Conservation (phyloP, 2,888 invertebrate genomes). For the Stegana nigrithorax region DNA sequence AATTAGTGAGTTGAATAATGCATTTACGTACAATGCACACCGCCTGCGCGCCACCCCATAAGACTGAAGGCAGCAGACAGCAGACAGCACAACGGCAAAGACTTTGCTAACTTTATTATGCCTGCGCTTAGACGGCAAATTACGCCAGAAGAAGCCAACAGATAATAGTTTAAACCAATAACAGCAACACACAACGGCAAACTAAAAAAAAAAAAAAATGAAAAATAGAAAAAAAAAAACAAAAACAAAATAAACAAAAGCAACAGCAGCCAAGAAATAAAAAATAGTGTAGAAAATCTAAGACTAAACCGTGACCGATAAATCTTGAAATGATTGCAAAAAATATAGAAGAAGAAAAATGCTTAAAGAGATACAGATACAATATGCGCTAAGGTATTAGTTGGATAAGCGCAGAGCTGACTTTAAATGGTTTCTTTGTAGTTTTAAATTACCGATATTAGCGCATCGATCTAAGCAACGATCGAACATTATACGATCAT, state of each 20-base stretch:
- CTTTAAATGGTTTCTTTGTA: slow-evolving; percentile 4
- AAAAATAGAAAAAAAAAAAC: not conserved
- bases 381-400: not conserved
- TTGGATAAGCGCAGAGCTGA: slow-evolving; percentile 7
- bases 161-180: slow-evolving; percentile 14
- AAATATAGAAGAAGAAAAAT: slow-evolving; percentile 44
- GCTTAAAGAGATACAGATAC: slow-evolving; percentile 12
- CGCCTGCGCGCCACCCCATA: not conserved
- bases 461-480: not conserved
- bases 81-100: too few relatives aligned
- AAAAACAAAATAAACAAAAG: not conserved
- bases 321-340: slow-evolving; percentile 41
- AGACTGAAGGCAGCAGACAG: too few relatives aligned
- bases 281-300: slow-evolving; percentile 38
- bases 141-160: slow-evolving; percentile 29
- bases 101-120: slow-evolving; percentile 31
- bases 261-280: too few relatives aligned
- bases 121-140: slow-evolving; percentile 27
- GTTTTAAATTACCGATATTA: slow-evolving; percentile 14
- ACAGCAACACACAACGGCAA: slow-evolving; percentile 6
- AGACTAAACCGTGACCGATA: slow-evolving; percentile 50
- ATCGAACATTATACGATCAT: too few relatives aligned
- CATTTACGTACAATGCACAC: slow-evolving; percentile 31
- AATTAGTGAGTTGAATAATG: slow-evolving; percentile 52
- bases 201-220: too few relatives aligned